These are phyloP conservation scores for Spea hammondii DNA, from an alignment of 2,797 vertebrate genomes.

Conservation along the genomic window DNA sequence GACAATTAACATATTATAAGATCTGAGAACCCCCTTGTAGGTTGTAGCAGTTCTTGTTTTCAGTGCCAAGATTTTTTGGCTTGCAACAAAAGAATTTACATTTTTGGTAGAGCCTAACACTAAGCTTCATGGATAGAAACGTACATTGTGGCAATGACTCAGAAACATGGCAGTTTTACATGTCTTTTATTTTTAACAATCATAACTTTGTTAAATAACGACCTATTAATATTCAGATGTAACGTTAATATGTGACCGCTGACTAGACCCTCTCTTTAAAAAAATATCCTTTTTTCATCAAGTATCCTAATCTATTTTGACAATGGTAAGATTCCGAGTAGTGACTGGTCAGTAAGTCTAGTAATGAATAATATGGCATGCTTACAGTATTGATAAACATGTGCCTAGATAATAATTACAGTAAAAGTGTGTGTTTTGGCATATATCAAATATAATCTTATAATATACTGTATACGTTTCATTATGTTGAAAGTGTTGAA, in stretches of 20 bases:
- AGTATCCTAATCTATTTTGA: not conserved
- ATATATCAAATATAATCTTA: too few species aligned
- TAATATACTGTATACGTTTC: too few species aligned
- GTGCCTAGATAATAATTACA: too few species aligned
- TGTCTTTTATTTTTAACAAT: conserved; percentile 9
- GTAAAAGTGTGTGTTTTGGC: too few species aligned
- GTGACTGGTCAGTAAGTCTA: too few species aligned
- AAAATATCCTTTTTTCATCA: not conserved
- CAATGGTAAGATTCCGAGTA: too few species aligned
- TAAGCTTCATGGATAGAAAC: conserved; percentile 65
- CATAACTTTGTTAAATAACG: conserved; percentile 7
- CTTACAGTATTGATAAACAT: too few species aligned
- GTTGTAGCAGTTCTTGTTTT: conserved; percentile 24
- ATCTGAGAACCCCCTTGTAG: conserved; percentile 46
- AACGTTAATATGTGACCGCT: too few species aligned
- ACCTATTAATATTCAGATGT: not conserved
- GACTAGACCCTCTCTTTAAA: not conserved
- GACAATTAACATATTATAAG: conserved; percentile 53
- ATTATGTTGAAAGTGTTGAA: too few species aligned
- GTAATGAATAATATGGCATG: too few species aligned
- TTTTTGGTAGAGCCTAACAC: conserved; percentile 27
- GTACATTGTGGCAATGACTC: conserved; percentile 56
- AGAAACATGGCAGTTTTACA: conserved; percentile 5
- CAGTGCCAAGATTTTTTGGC: conserved; percentile 37
- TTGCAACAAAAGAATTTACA: conserved; percentile 38